Evolutionary conservation across 1,140 invertebrate genomes (phyloP).

Genomic region (Idris sp.): DNA sequence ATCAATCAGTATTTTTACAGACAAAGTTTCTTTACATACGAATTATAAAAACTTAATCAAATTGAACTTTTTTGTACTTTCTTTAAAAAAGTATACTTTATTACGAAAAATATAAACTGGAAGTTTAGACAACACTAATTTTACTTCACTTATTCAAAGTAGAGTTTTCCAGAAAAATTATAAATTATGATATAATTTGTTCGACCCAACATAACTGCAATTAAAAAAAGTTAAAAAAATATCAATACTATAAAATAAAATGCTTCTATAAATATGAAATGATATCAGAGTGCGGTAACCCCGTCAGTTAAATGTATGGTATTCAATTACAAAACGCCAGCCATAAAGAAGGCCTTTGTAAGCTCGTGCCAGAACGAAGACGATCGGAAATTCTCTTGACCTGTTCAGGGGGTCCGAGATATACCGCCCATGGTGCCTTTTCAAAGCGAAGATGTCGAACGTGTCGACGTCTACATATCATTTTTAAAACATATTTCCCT

Average conservation of each 20-base stretch:
- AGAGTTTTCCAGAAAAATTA: too few relatives aligned
- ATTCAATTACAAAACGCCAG: constrained; percentile 69
- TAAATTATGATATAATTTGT: too few relatives aligned
- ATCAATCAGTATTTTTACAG: too few relatives aligned
- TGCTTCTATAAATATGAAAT: constrained; percentile 43
- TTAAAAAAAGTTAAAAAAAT: neutral
- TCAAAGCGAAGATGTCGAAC: constrained; percentile 23
- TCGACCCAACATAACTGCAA: too few relatives aligned
- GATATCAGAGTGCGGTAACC: constrained; percentile 51
- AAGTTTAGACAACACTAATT: too few relatives aligned
- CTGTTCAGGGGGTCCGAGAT: constrained; percentile 60
- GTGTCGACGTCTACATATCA: constrained; percentile 16
- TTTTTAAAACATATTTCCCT: constrained; percentile 14
- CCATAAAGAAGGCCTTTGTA: constrained; percentile 74
- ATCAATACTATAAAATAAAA: neutral
- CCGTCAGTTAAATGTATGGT: constrained; percentile 63
- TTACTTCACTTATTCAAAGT: too few relatives aligned
- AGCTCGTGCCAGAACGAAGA: constrained; percentile 66
- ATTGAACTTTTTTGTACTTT: too few relatives aligned
- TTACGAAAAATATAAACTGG: too few relatives aligned
- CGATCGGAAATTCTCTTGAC: constrained; percentile 60
- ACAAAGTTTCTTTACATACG: too few relatives aligned
- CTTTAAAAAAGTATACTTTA: too few relatives aligned
- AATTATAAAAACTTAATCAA: too few relatives aligned
- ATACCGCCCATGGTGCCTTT: constrained; percentile 63